Conservation (phyloP, 2,888 invertebrate genomes). For the Chloromyia formosa region DNA sequence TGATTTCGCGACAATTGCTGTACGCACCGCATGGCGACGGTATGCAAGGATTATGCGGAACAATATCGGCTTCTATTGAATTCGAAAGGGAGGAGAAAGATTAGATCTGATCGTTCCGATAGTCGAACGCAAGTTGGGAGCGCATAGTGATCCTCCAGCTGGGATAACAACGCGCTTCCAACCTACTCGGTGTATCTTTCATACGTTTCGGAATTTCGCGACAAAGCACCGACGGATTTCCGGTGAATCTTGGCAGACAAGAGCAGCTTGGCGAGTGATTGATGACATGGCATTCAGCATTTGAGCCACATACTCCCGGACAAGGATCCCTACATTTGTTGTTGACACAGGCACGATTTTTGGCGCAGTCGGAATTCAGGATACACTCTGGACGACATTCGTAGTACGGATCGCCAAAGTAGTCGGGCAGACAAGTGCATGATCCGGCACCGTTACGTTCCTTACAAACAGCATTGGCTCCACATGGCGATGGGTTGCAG, state of each 20-base stretch:
- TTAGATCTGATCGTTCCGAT: background rate
- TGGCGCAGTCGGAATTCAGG: conserved; percentile 81
- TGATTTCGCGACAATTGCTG: conserved; percentile 76
- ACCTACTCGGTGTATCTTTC: conserved; percentile 15
- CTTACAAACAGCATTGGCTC: conserved; percentile 84
- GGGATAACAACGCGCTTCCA: background rate
- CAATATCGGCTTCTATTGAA: conserved; percentile 55
- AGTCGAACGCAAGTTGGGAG: background rate
- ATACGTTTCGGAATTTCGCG: conserved; percentile 68
- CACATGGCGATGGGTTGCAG: conserved; percentile 87
- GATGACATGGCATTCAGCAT: conserved; percentile 80
- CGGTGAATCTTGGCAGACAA: conserved; percentile 80
- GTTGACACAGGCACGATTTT: conserved; percentile 80
- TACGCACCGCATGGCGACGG: conserved; percentile 83
- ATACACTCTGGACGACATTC: conserved; percentile 88
- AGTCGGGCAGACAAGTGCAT: conserved; percentile 82
- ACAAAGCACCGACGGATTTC: conserved; percentile 76
- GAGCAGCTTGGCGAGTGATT: conserved; percentile 86
- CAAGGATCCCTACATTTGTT: conserved; percentile 89
- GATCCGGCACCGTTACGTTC: conserved; percentile 84
- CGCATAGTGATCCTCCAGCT: background rate
- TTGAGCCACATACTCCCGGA: conserved; percentile 81
- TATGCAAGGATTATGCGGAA: conserved; percentile 69
- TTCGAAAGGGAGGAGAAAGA: background rate
- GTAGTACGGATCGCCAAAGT: conserved; percentile 87